These are phyloP conservation scores for Callimorpha dominula DNA, from an alignment of 2,888 invertebrate genomes.

Conservation along the genomic window DNA sequence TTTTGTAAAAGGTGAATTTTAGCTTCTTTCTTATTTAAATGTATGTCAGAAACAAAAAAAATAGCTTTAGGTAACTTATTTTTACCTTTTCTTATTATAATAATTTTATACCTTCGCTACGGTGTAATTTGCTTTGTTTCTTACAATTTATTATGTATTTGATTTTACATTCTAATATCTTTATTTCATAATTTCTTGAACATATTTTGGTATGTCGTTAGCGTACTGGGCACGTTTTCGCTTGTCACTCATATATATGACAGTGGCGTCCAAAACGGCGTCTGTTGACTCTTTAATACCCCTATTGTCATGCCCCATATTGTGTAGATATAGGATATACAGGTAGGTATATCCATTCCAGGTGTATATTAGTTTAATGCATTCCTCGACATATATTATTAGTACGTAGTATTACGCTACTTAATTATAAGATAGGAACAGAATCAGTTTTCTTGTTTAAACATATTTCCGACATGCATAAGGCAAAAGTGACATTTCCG, in stretches of 20 bases:
- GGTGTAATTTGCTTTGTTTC: not conserved
- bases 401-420: not conserved
- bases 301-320: not conserved
- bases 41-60: not conserved
- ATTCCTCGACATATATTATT: not conserved
- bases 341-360: not conserved
- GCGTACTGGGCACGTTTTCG: not conserved
- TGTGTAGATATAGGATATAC: not conserved
- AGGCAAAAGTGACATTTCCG: constrained; percentile 12
- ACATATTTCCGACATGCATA: not conserved
- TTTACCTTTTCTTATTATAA: not conserved
- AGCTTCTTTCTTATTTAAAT: no score
- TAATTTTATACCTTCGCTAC: not conserved
- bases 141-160: no score
- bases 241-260: not conserved
- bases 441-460: constrained; percentile 10
- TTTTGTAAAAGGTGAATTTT: no score
- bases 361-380: not conserved
- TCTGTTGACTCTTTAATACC: not conserved
- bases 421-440: not conserved
- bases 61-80: not conserved
- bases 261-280: not conserved
- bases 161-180: no score
- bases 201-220: no score
- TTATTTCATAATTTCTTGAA: no score